Evolutionary conservation across 1,140 invertebrate species (phyloP).

Genomic region (Caenorhabditis inopinata): DNA sequence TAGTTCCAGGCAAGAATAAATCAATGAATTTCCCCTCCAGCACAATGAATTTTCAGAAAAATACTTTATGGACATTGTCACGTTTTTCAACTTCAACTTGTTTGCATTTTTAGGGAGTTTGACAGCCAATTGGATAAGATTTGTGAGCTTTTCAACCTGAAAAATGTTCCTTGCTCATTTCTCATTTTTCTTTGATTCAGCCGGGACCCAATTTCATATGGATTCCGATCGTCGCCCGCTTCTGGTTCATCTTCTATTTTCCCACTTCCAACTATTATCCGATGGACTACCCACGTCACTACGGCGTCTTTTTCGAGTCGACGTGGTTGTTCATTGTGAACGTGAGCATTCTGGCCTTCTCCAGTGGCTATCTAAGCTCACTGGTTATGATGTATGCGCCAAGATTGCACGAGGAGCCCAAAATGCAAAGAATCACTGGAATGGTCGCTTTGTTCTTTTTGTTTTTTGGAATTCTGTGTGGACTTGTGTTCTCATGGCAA

Average conservation of each 20-base stretch:
- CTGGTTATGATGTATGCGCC: conserved; percentile 21
- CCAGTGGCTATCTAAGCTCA: conserved; percentile 5
- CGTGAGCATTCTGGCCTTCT: background rate
- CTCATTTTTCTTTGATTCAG: background rate
- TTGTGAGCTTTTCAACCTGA: background rate
- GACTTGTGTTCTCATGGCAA: conserved; percentile 1
- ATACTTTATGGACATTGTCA: background rate
- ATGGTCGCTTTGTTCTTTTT: conserved; percentile 6
- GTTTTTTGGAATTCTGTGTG: conserved; percentile 75
- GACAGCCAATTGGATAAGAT: background rate
- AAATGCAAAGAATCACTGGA: background rate
- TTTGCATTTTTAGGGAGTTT: conserved; percentile 14
- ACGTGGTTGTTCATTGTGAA: background rate
- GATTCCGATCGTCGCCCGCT: background rate
- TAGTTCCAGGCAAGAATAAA: background rate
- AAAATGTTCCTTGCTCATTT: background rate
- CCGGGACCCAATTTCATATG: background rate
- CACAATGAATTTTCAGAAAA: background rate
- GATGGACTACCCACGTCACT: background rate
- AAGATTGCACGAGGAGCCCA: conserved; percentile 67
- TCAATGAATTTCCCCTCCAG: too few relatives aligned
- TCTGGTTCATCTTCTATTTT: conserved; percentile 25
- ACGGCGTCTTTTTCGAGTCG: background rate
- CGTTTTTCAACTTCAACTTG: conserved; percentile 1
- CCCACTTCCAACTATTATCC: background rate